phyloP scores from a whole-genome alignment of 2,113 vertebrate genomes.

The Vidua chalybeata region DNA sequence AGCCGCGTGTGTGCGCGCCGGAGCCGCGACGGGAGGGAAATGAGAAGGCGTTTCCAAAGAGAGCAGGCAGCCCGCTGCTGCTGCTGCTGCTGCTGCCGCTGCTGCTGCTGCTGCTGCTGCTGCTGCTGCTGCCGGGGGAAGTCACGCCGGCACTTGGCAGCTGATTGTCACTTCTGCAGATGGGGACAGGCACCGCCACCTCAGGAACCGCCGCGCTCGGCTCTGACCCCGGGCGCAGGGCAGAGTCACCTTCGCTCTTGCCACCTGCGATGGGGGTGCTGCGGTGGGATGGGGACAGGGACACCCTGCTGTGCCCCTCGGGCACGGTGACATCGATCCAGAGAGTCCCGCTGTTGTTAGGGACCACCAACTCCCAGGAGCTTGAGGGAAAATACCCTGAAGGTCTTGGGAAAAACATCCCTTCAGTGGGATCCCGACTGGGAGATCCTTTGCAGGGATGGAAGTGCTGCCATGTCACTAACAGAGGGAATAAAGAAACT shows the following conservation, averaged over 20 bases:
- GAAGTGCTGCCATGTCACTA: accelerated
- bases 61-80: not conserved
- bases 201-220: accelerated
- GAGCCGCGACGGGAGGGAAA: not conserved
- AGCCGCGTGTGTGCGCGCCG: not conserved
- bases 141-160: not conserved
- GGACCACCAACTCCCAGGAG: not conserved
- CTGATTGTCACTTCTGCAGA: not conserved
- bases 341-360: accelerated
- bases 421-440: not conserved
- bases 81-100: not conserved
- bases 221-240: not conserved
- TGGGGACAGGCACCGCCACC: not conserved
- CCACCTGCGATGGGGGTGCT: not conserved
- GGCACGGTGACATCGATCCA: accelerated
- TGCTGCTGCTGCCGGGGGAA: not conserved
- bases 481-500: not conserved
- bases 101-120: too few species aligned
- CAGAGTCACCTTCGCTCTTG: not conserved
- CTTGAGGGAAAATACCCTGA: not conserved
- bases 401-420: not conserved
- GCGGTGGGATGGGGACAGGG: accelerated
- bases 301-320: not conserved
- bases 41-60: not conserved
- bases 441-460: not conserved